Percentiles rank a stretch among this genome's conserved stretches.
phyloP scores from a whole-genome alignment of 2,113 vertebrate species.

The Bagarius yarrelli region DNA sequence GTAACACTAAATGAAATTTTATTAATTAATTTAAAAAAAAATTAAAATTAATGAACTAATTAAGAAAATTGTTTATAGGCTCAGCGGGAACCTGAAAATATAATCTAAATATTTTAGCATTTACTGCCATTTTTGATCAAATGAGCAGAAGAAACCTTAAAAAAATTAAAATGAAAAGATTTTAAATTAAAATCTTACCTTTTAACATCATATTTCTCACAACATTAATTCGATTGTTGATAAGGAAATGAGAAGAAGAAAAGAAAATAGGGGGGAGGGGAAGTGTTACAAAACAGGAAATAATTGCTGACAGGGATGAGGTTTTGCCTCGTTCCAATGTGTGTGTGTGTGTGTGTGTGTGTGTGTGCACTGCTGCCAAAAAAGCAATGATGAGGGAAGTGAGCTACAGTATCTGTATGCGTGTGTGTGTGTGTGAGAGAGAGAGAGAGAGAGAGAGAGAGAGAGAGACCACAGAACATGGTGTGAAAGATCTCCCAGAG shows the following conservation, averaged over 20 bases:
- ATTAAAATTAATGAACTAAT: too few species aligned
- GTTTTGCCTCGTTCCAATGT: constrained; percentile 29
- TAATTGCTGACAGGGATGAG: constrained; percentile 56
- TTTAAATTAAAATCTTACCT: too few species aligned
- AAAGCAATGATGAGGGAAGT: constrained; percentile 18
- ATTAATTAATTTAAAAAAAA: too few species aligned
- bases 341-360: constrained; percentile 19
- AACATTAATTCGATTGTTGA: too few species aligned
- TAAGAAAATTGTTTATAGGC: too few species aligned
- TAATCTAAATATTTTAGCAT: too few species aligned
- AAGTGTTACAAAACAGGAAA: constrained; percentile 62
- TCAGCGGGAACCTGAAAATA: too few species aligned
- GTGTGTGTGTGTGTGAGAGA: constrained; percentile 3
- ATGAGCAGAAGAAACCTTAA: too few species aligned
- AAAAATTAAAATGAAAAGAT: too few species aligned
- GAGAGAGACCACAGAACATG: constrained; percentile 8
- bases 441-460: not conserved
- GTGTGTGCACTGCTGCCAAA: constrained; percentile 5
- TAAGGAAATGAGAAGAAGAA: not conserved
- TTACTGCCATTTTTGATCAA: too few species aligned
- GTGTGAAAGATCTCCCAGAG: constrained; percentile 18
- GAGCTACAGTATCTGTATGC: constrained; percentile 5
- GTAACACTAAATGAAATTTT: too few species aligned
- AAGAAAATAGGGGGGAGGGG: constrained; percentile 7
- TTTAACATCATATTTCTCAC: too few species aligned